phyloP scores from a whole-genome alignment of 1,140 invertebrate genomes.

The Caenorhabditis briggsae region DNA sequence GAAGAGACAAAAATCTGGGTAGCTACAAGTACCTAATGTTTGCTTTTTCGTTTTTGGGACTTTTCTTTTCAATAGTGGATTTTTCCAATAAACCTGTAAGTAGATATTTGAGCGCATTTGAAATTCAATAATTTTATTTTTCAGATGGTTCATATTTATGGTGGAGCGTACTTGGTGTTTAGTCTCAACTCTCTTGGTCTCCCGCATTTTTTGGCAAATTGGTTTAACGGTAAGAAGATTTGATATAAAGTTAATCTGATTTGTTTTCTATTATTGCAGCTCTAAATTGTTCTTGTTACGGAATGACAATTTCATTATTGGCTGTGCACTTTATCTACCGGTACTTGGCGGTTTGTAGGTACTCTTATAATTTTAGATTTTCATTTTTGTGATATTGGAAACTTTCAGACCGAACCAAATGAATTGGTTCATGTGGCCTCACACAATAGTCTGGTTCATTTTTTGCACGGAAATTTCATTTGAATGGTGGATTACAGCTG shows the following conservation, averaged over 20 bases:
- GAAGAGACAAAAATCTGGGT: neutral
- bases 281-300: slow-evolving; percentile 31
- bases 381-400: too few relatives aligned
- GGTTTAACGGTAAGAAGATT: neutral
- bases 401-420: slow-evolving; percentile 35
- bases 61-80: neutral
- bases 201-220: slow-evolving; percentile 34
- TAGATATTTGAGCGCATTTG: too few relatives aligned
- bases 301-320: slow-evolving; percentile 38
- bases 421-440: slow-evolving; percentile 47
- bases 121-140: neutral
- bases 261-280: neutral
- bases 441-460: slow-evolving; percentile 23
- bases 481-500: slow-evolving; percentile 46
- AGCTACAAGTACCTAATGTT: slow-evolving; percentile 37
- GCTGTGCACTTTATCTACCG: slow-evolving; percentile 41
- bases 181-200: slow-evolving; percentile 22
- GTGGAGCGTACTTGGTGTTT: slow-evolving; percentile 41
- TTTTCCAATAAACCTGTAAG: slow-evolving; percentile 21
- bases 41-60: slow-evolving; percentile 25
- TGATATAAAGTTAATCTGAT: neutral
- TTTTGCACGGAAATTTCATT: slow-evolving; percentile 17
- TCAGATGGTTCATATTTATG: slow-evolving; percentile 43
- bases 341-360: slow-evolving; percentile 28
- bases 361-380: too few relatives aligned